Percentiles rank a stretch among this genome's conserved stretches.
Evolutionary conservation across 2,113 vertebrate genomes (phyloP).

Genomic region (Chascanopsetta lugubris): DNA sequence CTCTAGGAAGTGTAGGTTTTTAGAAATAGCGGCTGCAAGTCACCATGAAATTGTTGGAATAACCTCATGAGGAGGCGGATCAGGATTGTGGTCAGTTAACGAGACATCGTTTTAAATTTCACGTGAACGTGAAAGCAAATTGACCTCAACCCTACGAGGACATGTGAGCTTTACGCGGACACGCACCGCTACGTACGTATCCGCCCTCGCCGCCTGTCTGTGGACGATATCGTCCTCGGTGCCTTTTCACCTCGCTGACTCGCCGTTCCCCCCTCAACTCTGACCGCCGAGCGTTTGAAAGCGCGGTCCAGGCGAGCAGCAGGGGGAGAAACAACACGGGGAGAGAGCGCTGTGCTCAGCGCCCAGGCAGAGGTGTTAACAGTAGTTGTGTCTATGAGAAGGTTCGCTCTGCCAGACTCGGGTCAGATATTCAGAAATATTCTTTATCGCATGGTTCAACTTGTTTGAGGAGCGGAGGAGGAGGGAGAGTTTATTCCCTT

Average conservation of each 20-base stretch:
- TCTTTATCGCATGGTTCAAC: constrained; percentile 7
- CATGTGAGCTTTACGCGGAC: constrained; percentile 35
- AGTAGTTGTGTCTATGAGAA: constrained; percentile 45
- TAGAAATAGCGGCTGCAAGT: constrained; percentile 18
- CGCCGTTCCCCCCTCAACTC: constrained; percentile 45
- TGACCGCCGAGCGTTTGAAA: constrained; percentile 42
- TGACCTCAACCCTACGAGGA: constrained; percentile 46
- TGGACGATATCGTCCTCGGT: constrained; percentile 31
- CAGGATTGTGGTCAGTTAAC: constrained; percentile 19
- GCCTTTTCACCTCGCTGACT: constrained; percentile 36
- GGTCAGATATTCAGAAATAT: constrained; percentile 20
- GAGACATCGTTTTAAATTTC: constrained; percentile 46
- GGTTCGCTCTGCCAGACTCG: constrained; percentile 6
- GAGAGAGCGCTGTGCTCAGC: constrained; percentile 44
- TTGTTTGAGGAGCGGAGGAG: neutral
- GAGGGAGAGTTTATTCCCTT: neutral
- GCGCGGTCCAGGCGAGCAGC: constrained; percentile 28
- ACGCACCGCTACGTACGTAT: constrained; percentile 39
- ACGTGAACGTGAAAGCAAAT: constrained; percentile 34
- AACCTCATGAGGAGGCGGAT: constrained; percentile 17
- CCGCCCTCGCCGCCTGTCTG: constrained; percentile 10
- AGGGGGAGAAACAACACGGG: constrained; percentile 42
- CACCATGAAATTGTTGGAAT: constrained; percentile 22
- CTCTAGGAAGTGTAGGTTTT: constrained; percentile 5
- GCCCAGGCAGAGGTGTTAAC: constrained; percentile 36